A percentile compares a stretch with the other conserved stretches of the same genome.
Conservation (phyloP, 2,888 invertebrate genomes). For the Oegoconia quadripuncta region DNA sequence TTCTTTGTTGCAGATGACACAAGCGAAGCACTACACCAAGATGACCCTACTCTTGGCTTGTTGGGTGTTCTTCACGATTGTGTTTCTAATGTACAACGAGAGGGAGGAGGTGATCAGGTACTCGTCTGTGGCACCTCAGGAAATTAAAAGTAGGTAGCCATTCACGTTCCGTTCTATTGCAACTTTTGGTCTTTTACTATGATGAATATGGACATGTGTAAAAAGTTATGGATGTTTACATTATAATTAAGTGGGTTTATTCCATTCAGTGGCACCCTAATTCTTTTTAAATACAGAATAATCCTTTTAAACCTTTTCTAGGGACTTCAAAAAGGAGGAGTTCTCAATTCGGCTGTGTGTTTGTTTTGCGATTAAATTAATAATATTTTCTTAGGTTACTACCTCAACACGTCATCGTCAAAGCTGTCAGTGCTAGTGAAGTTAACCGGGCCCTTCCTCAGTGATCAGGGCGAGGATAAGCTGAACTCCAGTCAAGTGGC, state of each 20-base stretch:
- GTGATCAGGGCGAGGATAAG: conserved; percentile 52
- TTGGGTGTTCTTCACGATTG: conserved; percentile 84
- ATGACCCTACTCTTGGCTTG: conserved; percentile 78
- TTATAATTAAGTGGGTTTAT: too few relatives aligned
- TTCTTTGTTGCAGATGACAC: conserved; percentile 38
- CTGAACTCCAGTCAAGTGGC: conserved; percentile 40
- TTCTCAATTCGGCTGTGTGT: too few relatives aligned
- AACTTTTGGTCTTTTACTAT: too few relatives aligned
- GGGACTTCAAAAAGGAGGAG: too few relatives aligned
- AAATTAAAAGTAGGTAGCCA: conserved; percentile 68
- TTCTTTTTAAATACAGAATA: too few relatives aligned
- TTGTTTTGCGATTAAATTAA: too few relatives aligned
- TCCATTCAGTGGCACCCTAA: too few relatives aligned
- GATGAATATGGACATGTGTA: too few relatives aligned
- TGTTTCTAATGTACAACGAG: conserved; percentile 84
- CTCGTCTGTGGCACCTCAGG: conserved; percentile 77
- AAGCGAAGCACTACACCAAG: conserved; percentile 62
- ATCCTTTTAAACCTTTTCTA: too few relatives aligned
- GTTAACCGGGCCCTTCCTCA: conserved; percentile 58
- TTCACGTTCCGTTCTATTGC: too few relatives aligned
- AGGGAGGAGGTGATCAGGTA: conserved; percentile 80
- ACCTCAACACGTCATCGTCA: conserved; percentile 28
- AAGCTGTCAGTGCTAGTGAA: conserved; percentile 38
- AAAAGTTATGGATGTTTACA: too few relatives aligned
- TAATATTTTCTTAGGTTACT: conserved; percentile 40